Conservation (phyloP, 2,113 vertebrate genomes). For the Phainopepla nitens region DNA sequence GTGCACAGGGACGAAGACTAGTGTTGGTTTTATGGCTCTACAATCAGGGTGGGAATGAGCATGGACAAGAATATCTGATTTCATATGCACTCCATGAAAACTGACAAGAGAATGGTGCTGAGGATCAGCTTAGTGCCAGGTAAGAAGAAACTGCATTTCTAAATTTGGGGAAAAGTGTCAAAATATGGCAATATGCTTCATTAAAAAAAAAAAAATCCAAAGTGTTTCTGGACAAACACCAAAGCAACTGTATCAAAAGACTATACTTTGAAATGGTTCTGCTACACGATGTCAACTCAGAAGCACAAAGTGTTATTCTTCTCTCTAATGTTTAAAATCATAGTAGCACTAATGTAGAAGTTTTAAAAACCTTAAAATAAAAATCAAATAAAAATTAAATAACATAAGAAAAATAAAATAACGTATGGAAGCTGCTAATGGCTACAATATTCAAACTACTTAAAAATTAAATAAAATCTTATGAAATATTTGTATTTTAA, state of each 20-base stretch:
- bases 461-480: not conserved
- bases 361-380: not conserved
- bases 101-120: not conserved
- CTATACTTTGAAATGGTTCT: not conserved
- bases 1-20: not conserved
- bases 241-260: not conserved
- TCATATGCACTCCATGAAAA: not conserved
- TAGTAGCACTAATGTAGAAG: not conserved
- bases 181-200: not conserved
- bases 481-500: not conserved
- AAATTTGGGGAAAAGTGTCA: not conserved
- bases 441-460: not conserved
- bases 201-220: not conserved
- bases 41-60: not conserved
- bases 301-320: not conserved
- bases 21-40: not conserved
- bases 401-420: not conserved
- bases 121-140: not conserved
- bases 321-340: not conserved
- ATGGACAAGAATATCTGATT: not conserved
- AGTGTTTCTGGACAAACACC: not conserved
- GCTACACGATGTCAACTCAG: not conserved
- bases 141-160: not conserved
- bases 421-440: not conserved
- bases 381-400: not conserved